Conservation (phyloP, 1,140 invertebrate species). For the Zeugodacus cucurbitae region DNA sequence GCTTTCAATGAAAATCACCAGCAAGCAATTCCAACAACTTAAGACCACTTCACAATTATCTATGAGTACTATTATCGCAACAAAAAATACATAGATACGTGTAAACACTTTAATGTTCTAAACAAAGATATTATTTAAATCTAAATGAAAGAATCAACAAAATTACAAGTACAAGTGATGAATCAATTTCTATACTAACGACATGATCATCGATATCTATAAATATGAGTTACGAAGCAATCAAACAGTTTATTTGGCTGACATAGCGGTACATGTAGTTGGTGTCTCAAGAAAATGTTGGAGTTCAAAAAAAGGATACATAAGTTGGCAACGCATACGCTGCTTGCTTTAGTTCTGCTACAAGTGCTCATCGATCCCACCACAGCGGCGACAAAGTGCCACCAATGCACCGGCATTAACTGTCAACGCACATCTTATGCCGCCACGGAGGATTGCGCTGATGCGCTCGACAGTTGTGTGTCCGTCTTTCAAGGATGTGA, state of each 20-base stretch:
- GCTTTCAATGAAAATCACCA: not conserved
- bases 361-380: not conserved
- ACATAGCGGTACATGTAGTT: not conserved
- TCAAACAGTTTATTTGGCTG: not conserved
- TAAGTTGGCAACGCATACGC: not conserved
- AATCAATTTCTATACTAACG: not conserved
- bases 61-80: not conserved
- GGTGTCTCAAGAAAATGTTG: not conserved
- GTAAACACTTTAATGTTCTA: not conserved
- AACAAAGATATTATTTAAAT: not conserved
- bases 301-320: not conserved
- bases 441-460: slow-evolving; percentile 48
- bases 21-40: not conserved
- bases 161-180: not conserved
- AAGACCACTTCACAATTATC: not conserved
- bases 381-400: slow-evolving; percentile 44
- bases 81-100: not conserved
- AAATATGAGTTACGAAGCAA: not conserved
- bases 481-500: slow-evolving; percentile 52
- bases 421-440: slow-evolving; percentile 55
- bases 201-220: not conserved
- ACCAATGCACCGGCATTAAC: slow-evolving; percentile 57
- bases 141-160: not conserved
- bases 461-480: slow-evolving; percentile 54
- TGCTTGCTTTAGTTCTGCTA: not conserved